phyloP scores from a whole-genome alignment of 1,140 invertebrate genomes.

The Diabrotica undecimpunctata region DNA sequence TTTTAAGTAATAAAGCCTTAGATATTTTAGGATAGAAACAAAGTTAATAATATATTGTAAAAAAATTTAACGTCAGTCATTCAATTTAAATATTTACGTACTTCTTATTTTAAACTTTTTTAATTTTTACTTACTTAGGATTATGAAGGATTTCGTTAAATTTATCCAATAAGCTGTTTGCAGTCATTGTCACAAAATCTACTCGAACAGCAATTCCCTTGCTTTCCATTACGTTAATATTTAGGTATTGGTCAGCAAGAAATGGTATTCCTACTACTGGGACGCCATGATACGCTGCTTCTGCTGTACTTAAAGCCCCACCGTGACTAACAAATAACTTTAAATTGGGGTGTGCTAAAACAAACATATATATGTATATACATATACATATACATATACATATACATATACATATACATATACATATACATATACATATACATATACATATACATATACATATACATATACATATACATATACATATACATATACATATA shows the following conservation, averaged over 20 bases:
- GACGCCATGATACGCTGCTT: conserved; percentile 51
- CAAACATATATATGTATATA: not conserved
- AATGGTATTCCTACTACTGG: conserved; percentile 51
- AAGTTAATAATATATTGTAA: not conserved
- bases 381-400: too few species aligned
- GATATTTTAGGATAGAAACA: not conserved
- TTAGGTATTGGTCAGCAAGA: conserved; percentile 41
- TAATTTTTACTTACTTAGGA: conserved; percentile 1
- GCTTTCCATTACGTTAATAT: conserved; percentile 34
- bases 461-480: too few species aligned
- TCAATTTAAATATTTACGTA: not conserved
- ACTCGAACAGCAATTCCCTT: conserved; percentile 15
- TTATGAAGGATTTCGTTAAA: conserved; percentile 2
- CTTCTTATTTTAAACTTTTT: not conserved
- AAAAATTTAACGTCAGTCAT: too few species aligned
- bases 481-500: too few species aligned
- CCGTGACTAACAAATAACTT: conserved; percentile 38
- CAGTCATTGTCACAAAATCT: not conserved
- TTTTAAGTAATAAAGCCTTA: not conserved
- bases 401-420: too few species aligned
- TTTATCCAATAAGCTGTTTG: not conserved
- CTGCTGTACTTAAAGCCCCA: conserved; percentile 40
- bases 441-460: too few species aligned
- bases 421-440: too few species aligned
- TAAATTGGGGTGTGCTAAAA: conserved; percentile 37